phyloP scores from a whole-genome alignment of 2,113 vertebrate genomes.

The Eptesicus fuscus region DNA sequence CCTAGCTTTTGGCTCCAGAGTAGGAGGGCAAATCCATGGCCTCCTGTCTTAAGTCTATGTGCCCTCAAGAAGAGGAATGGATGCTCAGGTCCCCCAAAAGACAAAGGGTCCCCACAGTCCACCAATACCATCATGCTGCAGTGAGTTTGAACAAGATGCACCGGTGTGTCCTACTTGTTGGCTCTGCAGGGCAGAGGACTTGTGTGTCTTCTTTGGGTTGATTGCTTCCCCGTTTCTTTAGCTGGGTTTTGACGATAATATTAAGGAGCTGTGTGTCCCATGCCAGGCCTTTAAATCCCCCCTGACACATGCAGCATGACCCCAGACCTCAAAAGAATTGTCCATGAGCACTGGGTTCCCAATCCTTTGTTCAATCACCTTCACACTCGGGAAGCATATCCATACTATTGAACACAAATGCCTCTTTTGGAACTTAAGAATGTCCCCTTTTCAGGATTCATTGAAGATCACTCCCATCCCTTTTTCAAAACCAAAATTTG shows the following conservation, averaged over 20 bases:
- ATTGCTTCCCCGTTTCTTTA: background rate
- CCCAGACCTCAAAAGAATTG: background rate
- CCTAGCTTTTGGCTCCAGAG: background rate
- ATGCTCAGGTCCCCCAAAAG: background rate
- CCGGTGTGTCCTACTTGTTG: background rate
- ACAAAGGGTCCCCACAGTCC: too few species aligned
- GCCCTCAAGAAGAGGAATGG: background rate
- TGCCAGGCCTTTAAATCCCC: background rate
- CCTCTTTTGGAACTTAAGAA: background rate
- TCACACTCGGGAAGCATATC: background rate
- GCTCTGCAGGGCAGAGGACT: background rate
- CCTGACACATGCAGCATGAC: background rate
- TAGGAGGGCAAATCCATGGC: background rate
- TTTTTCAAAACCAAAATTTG: background rate
- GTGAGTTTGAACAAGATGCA: background rate
- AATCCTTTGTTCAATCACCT: background rate
- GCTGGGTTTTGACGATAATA: background rate
- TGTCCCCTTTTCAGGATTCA: background rate
- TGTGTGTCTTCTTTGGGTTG: background rate
- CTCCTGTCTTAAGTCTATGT: background rate
- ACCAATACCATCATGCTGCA: rapidly evolving
- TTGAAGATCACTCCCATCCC: background rate
- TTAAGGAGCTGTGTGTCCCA: background rate
- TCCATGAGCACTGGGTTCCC: background rate
- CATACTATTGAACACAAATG: background rate